A percentile compares a stretch with the other conserved stretches of the same genome.
Conservation (phyloP, 2,888 invertebrate species). For the Priocnemis perturbator region DNA sequence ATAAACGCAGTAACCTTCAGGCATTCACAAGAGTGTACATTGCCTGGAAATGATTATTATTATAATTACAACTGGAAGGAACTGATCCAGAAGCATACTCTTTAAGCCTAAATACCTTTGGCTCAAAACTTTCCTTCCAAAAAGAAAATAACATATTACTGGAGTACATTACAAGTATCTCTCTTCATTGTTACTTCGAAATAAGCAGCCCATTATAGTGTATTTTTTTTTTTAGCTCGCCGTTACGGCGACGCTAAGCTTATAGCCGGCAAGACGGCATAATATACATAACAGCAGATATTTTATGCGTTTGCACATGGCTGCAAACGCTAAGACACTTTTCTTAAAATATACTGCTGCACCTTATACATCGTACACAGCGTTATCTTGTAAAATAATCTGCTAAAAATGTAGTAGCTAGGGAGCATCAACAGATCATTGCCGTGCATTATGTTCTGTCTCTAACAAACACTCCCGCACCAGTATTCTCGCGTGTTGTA, state of each 20-base stretch:
- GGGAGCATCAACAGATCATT: slow-evolving; percentile 66
- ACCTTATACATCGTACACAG: slow-evolving; percentile 51
- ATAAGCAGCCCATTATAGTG: slow-evolving; percentile 25
- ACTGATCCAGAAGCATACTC: slow-evolving; percentile 13
- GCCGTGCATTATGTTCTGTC: slow-evolving; percentile 73
- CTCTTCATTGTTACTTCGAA: slow-evolving; percentile 8
- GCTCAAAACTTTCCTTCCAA: slow-evolving; percentile 9
- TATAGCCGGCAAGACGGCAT: slow-evolving; percentile 34
- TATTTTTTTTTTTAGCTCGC: slow-evolving; percentile 17
- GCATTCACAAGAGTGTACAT: slow-evolving; percentile 43
- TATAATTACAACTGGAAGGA: slow-evolving; percentile 26
- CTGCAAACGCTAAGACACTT: slow-evolving; percentile 50
- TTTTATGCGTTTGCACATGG: slow-evolving; percentile 29
- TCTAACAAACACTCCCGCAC: slow-evolving; percentile 72
- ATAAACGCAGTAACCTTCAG: slow-evolving; percentile 35
- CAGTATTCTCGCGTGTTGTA: slow-evolving; percentile 72
- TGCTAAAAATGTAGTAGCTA: slow-evolving; percentile 60
- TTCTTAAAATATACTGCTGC: slow-evolving; percentile 53
- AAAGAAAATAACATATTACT: slow-evolving; percentile 11
- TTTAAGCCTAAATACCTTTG: slow-evolving; percentile 18
- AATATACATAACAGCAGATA: slow-evolving; percentile 37
- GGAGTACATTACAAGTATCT: slow-evolving; percentile 26
- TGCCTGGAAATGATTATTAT: slow-evolving; percentile 20
- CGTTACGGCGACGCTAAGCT: slow-evolving; percentile 20
- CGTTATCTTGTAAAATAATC: slow-evolving; percentile 53